Base-by-base conservation (phyloP, 2,113 vertebrate genomes). In the Engystomops pustulosus region DNA sequence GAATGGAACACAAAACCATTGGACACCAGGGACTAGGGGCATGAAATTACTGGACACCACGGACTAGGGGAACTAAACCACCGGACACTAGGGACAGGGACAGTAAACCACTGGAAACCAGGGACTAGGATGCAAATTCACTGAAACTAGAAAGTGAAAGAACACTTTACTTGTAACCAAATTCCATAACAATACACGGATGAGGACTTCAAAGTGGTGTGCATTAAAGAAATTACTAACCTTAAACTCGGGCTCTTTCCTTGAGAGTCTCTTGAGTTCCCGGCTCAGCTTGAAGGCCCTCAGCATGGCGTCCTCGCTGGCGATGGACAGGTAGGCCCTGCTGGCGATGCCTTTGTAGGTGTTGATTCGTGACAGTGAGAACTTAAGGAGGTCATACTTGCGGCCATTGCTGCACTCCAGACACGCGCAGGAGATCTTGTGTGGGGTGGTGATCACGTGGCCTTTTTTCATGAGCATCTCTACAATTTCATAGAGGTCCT, bases 221-320 rank as follows among this genome's bases (percentile, higher is more conserved):
- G n/a, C n/a, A n/a, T n/a, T n/a, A n/a, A n/a, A n/a, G n/a, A n/a
- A 25, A 0, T 23, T 18, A 32, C 92, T 8, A 6, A 97, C 96
- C 96, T 98, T 97, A 86, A 97, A 97, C 88, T 97, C 96, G 0
- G 96, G 96, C 72, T 97, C 96, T 88, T 97, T 95, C 75, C 92
- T 91, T 0, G 96, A 96, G 36, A 97, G 95, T 84, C 89, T 93
- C 68, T 93, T 94, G 65, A 98, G 94, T 86, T 97, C 96, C 0
- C 88, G 90, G 90, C 96, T 96, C 76, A 97, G 94, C 80, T 93
- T 89, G 88, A 97, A 98, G 30, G 96, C 95, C 0, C 91, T 91
- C 65, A 97, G 91, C 95, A 96, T 95, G 91, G 96, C 93, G 0
- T 97, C 96, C 0, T 96, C 94, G 0, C 94, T 93, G 84, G 95